phyloP scores from a whole-genome alignment of 2,888 invertebrate species.

The Drosophila setosimentum region DNA sequence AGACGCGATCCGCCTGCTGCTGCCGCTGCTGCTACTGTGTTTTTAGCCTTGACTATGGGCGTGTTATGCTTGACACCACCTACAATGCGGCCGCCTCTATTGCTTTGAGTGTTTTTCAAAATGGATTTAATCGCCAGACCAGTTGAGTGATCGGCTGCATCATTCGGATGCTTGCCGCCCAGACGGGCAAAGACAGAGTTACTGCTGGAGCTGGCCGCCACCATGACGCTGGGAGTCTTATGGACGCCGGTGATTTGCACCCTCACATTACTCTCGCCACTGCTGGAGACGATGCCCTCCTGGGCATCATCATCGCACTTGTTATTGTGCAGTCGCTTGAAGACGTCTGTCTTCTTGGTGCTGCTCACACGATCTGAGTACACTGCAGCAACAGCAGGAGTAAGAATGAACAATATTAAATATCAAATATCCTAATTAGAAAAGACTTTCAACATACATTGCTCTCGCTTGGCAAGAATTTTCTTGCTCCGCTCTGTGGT shows the following conservation, averaged over 20 bases:
- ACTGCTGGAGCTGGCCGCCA: slow-evolving; percentile 50
- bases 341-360: slow-evolving; percentile 74
- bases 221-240: slow-evolving; percentile 21
- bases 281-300: slow-evolving; percentile 70
- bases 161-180: slow-evolving; percentile 75
- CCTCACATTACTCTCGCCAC: slow-evolving; percentile 62
- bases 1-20: slow-evolving; percentile 47
- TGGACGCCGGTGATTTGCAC: slow-evolving; percentile 71
- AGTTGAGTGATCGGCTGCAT: slow-evolving; percentile 35
- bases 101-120: slow-evolving; percentile 72
- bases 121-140: slow-evolving; percentile 81
- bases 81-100: slow-evolving; percentile 1
- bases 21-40: slow-evolving; percentile 36
- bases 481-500: slow-evolving; percentile 86
- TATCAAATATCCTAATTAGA: background rate
- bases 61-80: slow-evolving; percentile 46
- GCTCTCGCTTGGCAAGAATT: slow-evolving; percentile 84
- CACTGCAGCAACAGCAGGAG: slow-evolving; percentile 58
- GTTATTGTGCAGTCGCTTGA: slow-evolving; percentile 77
- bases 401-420: background rate
- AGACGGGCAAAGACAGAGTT: slow-evolving; percentile 84
- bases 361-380: slow-evolving; percentile 82
- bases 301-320: slow-evolving; percentile 63
- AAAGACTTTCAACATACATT: slow-evolving; percentile 71
- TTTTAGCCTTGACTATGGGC: slow-evolving; percentile 74